Conservation (phyloP, 2,888 invertebrate species). For the Thumatha senex region DNA sequence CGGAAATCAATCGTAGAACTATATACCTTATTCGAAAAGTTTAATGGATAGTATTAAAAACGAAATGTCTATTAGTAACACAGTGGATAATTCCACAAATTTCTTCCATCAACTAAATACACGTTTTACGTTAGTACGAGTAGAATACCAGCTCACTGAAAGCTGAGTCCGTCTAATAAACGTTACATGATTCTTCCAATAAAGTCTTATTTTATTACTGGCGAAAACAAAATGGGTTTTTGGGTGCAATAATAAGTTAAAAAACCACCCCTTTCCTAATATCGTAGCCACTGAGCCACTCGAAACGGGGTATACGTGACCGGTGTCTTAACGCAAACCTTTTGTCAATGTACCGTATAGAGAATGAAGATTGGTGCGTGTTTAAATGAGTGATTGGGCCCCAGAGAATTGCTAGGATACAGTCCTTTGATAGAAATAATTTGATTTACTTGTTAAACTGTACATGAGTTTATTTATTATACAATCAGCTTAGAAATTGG, state of each 20-base stretch:
- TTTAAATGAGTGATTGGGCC: slow-evolving; percentile 7
- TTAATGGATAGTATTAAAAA: too few species aligned
- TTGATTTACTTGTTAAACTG: too few species aligned
- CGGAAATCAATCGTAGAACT: too few species aligned
- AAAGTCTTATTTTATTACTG: slow-evolving; percentile 48
- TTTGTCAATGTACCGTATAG: slow-evolving; percentile 20
- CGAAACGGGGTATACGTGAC: slow-evolving; percentile 71
- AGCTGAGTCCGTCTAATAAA: slow-evolving; percentile 40
- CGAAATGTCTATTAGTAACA: neutral
- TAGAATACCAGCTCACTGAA: slow-evolving; percentile 23
- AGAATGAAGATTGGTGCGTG: slow-evolving; percentile 6
- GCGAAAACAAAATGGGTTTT: slow-evolving; percentile 64
- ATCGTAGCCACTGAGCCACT: slow-evolving; percentile 63
- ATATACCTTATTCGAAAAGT: too few species aligned
- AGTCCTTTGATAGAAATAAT: too few species aligned
- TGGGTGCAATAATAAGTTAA: slow-evolving; percentile 66
- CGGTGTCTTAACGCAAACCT: slow-evolving; percentile 55
- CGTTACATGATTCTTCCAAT: slow-evolving; percentile 47
- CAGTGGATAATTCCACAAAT: neutral
- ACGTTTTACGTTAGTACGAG: slow-evolving; percentile 7
- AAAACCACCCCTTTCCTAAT: slow-evolving; percentile 65
- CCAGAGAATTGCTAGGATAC: neutral
- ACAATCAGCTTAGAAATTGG: too few species aligned
- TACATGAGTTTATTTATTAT: too few species aligned
- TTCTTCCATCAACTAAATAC: slow-evolving; percentile 2